Percentiles rank a stretch among this genome's conserved stretches.
phyloP scores from a whole-genome alignment of 2,797 vertebrate genomes.

The Merluccius polli region DNA sequence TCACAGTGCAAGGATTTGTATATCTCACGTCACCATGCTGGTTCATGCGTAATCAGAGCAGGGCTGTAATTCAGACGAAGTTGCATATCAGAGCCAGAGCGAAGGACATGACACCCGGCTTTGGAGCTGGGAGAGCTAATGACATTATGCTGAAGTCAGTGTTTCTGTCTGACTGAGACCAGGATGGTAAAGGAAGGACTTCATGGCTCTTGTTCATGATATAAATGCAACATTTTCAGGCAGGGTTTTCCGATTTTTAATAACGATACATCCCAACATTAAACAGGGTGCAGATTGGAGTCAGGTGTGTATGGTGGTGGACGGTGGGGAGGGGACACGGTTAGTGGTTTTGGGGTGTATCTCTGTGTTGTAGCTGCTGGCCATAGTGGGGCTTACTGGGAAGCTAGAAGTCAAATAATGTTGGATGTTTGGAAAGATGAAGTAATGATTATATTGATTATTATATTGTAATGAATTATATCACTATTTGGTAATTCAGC shows the following conservation, averaged over 20 bases:
- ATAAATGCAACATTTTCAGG: neutral
- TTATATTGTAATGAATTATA: neutral
- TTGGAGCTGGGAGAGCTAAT: slow-evolving; percentile 49
- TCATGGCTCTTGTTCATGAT: neutral
- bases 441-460: neutral
- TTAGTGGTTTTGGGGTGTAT: neutral
- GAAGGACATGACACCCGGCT: slow-evolving; percentile 51
- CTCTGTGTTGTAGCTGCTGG: neutral
- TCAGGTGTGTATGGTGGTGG: neutral
- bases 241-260: neutral
- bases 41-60: slow-evolving; percentile 15
- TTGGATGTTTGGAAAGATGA: neutral
- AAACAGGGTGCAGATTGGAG: neutral
- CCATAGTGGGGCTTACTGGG: neutral
- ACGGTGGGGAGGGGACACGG: neutral
- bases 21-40: slow-evolving; percentile 14
- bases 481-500: too few relatives aligned
- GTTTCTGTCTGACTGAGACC: slow-evolving; percentile 12
- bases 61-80: slow-evolving; percentile 46
- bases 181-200: neutral
- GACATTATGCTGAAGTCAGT: slow-evolving; percentile 30
- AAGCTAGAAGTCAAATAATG: neutral
- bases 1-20: neutral
- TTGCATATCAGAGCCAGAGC: slow-evolving; percentile 32
- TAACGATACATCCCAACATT: neutral